phyloP scores from a whole-genome alignment of 2,888 invertebrate species.

The Eupithecia centaureata region DNA sequence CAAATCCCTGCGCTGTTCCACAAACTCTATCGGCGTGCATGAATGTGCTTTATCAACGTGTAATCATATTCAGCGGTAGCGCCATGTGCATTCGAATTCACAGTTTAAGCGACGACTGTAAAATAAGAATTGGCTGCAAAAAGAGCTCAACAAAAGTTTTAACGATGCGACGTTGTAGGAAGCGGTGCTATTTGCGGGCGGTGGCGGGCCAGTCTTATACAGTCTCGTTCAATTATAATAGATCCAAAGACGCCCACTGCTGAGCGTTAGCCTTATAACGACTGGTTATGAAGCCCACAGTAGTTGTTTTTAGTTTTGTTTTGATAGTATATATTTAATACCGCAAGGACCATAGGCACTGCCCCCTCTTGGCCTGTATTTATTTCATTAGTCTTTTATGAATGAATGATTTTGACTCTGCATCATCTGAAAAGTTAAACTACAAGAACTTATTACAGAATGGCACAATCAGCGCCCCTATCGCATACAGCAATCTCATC shows the following conservation, averaged over 20 bases:
- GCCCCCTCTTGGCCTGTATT: background rate
- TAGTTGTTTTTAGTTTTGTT: background rate
- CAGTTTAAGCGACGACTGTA: conserved; percentile 9
- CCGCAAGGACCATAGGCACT: no score
- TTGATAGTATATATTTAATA: background rate
- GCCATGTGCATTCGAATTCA: conserved; percentile 4
- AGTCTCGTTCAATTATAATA: background rate
- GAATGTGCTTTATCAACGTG: background rate
- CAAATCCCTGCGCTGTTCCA: conserved; percentile 9
- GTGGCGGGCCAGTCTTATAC: background rate
- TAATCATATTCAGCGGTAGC: background rate
- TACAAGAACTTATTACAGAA: no score
- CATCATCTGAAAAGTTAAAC: no score
- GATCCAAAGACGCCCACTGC: background rate
- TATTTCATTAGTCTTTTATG: no score
- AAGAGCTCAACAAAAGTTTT: conserved; percentile 28
- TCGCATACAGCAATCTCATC: no score
- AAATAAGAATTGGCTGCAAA: conserved; percentile 32
- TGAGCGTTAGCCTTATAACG: background rate
- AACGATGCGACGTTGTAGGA: conserved; percentile 32
- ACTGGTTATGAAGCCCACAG: no score
- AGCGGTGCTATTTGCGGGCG: background rate
- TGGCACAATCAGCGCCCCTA: no score
- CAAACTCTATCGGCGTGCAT: background rate
- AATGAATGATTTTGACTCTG: no score